Base-by-base conservation (phyloP, 2,113 vertebrate species). In the Coracopsis vasa region DNA sequence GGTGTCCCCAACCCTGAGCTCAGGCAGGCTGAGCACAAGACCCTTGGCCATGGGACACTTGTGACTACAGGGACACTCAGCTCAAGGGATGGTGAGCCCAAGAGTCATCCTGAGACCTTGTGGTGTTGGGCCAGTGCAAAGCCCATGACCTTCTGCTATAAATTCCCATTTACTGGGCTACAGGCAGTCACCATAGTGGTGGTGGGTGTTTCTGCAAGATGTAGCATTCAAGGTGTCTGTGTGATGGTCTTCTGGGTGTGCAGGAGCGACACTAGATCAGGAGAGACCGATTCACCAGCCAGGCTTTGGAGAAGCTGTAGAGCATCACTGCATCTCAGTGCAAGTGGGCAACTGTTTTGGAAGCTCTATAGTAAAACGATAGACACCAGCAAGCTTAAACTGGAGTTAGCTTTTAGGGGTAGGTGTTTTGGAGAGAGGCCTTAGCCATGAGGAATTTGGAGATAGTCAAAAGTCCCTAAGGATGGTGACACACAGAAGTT, bases 71-170 rank as follows among this genome's bases (percentile, higher is more conserved):
- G 56, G 56, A 58, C 33, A 58, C 33, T 14, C 56, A 58, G 21
- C 56, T 58, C 56, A 58, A 23, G 56, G 33, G 71, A 50, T 24
- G 33, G 33, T 10, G 56, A 70, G 15, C 14, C 4, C 8, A 10
- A 8, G 56, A 42, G 29, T 1, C 0, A 0, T 50, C 51, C 41
- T 16, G 25, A 62, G 41, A 47, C n/a, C 16, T 2, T 69, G 11
- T 0, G 1, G 13, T 42, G 31, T 6, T 5, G 10, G 2, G 14
- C 48, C 14, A 56, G 6, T 15, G 6, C 29, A 62, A 41, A 47
- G 2, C 3, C 51, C 6, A 0, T 17, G 66, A 14, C 8, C 20
- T 19, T 54, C 29, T 80, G 51, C 24, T 64, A 39, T 51, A 41
- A 51, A 11, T 58, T 58, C 19, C 28, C 20, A 23, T 56, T 78